Conservation (phyloP, 2,888 invertebrate genomes). For the Metalampra italica region DNA sequence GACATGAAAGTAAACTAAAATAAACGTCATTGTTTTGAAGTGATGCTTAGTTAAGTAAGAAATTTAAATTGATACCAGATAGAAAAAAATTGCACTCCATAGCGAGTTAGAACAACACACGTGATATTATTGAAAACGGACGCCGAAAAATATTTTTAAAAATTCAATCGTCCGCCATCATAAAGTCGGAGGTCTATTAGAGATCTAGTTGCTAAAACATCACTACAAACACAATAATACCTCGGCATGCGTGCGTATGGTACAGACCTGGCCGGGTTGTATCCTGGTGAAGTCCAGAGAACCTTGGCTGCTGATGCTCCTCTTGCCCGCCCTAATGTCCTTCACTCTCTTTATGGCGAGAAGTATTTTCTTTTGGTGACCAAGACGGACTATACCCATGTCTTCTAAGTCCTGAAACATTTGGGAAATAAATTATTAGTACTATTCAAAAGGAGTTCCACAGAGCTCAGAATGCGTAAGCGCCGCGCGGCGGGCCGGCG, state of each 20-base stretch:
- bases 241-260: conserved; percentile 19
- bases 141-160: conserved; percentile 10
- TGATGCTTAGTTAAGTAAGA: conserved; percentile 52
- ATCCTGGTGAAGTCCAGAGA: conserved; percentile 68
- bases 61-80: conserved; percentile 30
- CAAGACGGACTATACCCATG: conserved; percentile 94
- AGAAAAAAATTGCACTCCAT: conserved; percentile 36
- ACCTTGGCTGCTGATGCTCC: conserved; percentile 77
- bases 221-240: conserved; percentile 54
- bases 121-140: conserved; percentile 37
- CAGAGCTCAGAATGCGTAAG: too few relatives aligned
- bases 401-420: conserved; percentile 92
- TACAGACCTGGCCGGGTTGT: conserved; percentile 72
- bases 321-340: conserved; percentile 93
- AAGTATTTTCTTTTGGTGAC: conserved; percentile 98
- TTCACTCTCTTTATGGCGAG: conserved; percentile 98
- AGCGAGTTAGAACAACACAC: conserved; percentile 14
- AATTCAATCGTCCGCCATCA: conserved; percentile 38
- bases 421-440: not conserved
- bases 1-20: conserved; percentile 29
- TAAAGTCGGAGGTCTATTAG: conserved; percentile 33
- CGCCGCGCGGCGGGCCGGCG: too few relatives aligned
- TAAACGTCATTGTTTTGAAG: conserved; percentile 43
- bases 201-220: conserved; percentile 40
- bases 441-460: not conserved